Percentiles rank a stretch among this genome's conserved stretches.
These are phyloP conservation scores for Bombus confusus DNA, from an alignment of 1,140 invertebrate genomes.

Conservation along the genomic window DNA sequence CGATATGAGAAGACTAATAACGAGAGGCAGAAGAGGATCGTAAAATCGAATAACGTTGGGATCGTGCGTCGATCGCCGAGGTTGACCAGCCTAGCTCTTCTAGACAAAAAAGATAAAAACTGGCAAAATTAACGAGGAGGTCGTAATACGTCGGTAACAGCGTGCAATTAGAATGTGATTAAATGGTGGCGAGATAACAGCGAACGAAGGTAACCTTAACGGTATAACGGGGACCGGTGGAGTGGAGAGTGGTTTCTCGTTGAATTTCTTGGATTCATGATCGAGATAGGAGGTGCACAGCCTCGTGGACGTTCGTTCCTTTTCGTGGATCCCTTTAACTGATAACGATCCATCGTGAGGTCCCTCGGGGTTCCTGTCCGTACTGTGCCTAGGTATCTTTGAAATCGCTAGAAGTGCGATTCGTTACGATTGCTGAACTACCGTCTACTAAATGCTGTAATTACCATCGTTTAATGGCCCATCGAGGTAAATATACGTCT, in stretches of 20 bases:
- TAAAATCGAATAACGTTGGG: slow-evolving; percentile 13
- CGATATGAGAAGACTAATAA: slow-evolving; percentile 22
- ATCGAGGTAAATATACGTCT: slow-evolving; percentile 38
- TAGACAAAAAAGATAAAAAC: not conserved
- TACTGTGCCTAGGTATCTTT: slow-evolving; percentile 18
- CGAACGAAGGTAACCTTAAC: slow-evolving; percentile 38
- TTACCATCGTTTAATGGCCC: slow-evolving; percentile 38
- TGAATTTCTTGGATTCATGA: slow-evolving; percentile 32
- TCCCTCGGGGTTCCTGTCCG: too few relatives aligned
- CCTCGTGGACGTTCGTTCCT: not conserved
- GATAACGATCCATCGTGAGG: slow-evolving; percentile 27
- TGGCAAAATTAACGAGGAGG: slow-evolving; percentile 33
- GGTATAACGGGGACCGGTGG: not conserved
- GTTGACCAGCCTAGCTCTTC: not conserved
- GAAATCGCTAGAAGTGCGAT: slow-evolving; percentile 28
- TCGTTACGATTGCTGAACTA: slow-evolving; percentile 48
- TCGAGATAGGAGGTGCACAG: slow-evolving; percentile 11
- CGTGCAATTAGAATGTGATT: slow-evolving; percentile 45
- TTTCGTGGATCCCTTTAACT: not conserved
- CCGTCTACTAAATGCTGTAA: slow-evolving; percentile 44
- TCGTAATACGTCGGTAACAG: slow-evolving; percentile 39
- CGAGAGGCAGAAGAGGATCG: not conserved
- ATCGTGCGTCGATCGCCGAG: not conserved
- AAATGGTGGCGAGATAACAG: slow-evolving; percentile 31
- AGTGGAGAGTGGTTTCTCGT: not conserved